Evolutionary conservation across 2,797 vertebrate genomes (phyloP), one percentile per base, ranked within the genome.

Genomic region (Syngnathus acus): DNA sequence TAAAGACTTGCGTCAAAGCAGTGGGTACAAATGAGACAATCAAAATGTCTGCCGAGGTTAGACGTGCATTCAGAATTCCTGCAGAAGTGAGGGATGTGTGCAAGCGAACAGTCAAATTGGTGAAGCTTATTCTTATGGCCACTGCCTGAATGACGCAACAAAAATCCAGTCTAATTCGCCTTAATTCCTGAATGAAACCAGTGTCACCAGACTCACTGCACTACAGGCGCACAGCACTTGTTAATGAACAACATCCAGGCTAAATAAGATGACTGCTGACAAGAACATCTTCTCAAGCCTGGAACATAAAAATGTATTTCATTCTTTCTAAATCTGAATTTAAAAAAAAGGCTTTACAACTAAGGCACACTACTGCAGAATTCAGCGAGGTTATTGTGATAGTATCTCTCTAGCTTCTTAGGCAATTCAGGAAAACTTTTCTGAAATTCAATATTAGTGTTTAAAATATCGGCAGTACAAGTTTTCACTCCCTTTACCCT

Each of bases 121-220:
- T 45, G 21, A 26, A 45, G 42, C 21, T 62, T 45, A 21, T 64
- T 21, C 62, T 64, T 19, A 32, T 19, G 71, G 66, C 59, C 72
- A 45, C 55, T 38, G 72, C 69, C 59, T 47, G 64, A 68, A 68
- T 75, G 78, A 80, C 60, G 69, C 70, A 71, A 65, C 72, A 45
- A 43, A 81, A 79, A 81, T 79, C 74, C 66, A 77, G 75, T 80
- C 71, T 65, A 40, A 53, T 67, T 65, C 68, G 72, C 62, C 55
- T 53, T 80, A 84, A 81, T 84, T 73, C 50, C 69, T 74, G 65
- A 77, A 70, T 76, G 75, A 65, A 73, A 69, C 72, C 68, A 66
- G 62, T 64, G 55, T 72, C 64, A 50, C 40, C 62, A 70, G 68
- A 66, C 23, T 50, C 32, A n/a, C 9, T 21, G 59, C 62, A 65